These are phyloP conservation scores for Scarus forsteni DNA, from an alignment of 2,797 vertebrate genomes.

Conservation along the genomic window DNA sequence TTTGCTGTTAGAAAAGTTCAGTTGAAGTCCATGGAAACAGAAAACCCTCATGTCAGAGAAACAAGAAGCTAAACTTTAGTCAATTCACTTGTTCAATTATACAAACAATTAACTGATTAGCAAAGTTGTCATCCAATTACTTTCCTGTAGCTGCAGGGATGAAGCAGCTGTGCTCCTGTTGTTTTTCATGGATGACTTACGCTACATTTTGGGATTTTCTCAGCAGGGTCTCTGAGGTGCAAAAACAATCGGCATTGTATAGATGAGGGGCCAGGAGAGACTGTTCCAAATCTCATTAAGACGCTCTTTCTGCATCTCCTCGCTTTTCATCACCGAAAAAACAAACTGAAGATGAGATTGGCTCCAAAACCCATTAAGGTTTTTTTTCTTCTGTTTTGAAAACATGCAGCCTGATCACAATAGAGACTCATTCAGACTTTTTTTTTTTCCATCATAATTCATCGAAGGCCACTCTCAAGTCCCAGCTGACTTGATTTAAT, in stretches of 20 bases:
- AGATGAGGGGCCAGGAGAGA: constrained; percentile 28
- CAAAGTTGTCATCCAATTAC: constrained; percentile 11
- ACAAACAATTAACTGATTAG: constrained; percentile 31
- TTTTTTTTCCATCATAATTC: constrained; percentile 15
- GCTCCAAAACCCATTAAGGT: constrained; percentile 40
- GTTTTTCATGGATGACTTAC: constrained; percentile 38
- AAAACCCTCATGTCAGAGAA: constrained; percentile 15
- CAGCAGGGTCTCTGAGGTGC: constrained; percentile 17
- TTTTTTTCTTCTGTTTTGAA: constrained; percentile 21
- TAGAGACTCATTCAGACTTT: constrained; percentile 7
- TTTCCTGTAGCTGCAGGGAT: constrained; percentile 18
- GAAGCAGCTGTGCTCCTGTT: constrained; percentile 9
- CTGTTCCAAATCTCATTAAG: constrained; percentile 52
- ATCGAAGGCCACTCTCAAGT: background rate
- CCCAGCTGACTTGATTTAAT: constrained; percentile 20
- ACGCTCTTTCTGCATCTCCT: constrained; percentile 39
- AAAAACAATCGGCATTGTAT: constrained; percentile 57
- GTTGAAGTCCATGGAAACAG: background rate
- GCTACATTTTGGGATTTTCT: constrained; percentile 45
- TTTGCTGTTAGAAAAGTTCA: no score
- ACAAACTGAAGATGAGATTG: constrained; percentile 57
- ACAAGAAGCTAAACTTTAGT: background rate
- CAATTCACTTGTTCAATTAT: constrained; percentile 1
- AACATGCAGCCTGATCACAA: constrained; percentile 27
- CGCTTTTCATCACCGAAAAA: constrained; percentile 41